Base-by-base conservation (phyloP, 1,140 invertebrate species). In the Atta colombica region DNA sequence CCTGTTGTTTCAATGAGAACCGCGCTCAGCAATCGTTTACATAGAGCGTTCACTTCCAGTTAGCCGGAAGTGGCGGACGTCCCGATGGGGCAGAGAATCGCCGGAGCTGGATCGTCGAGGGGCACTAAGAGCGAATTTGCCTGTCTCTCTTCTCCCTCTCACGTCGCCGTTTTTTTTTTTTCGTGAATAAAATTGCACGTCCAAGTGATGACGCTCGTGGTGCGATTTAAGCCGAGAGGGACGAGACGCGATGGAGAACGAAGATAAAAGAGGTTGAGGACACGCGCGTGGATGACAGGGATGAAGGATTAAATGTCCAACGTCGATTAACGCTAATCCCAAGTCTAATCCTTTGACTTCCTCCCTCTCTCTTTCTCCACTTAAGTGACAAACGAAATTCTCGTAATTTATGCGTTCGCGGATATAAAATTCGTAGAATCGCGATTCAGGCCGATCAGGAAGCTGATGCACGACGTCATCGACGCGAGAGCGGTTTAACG, bases 41-140 rank as follows among this genome's bases (percentile, higher is more conserved):
- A 92, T 91, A 91, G 90, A 93, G 88, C 91, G 87, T 92, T 69
- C 86, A 87, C 92, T 93, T 94, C 92, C 93, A 93, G 92, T 92
- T 84, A 85, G 84, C 89, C 93, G 94, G 94, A 94, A 94, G 92
- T 90, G 86, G 72, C 89, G 78, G 86, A 63, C 65, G 82, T 68
- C 61, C 49, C 61, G 53, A 80, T 45, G 55, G 85, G 77, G 77
- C 60, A 60, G 84, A 80, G 45, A 61, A 77, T 65, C 55, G 28
- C n/a, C 58, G 58, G 71, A 31, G 77, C 25, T 80, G 77, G 21
- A 71, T 39, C 49, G 77, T 49, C 77, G 77, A 81, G 77, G 77
- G 77, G 31, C 65, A 69, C 77, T 39, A 71, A 81, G 77, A 81
- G 77, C 77, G 16, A 81, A 71, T 81, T 66, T 71, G 65, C 39